Conservation (phyloP, 2,113 vertebrate genomes). For the Seriola aureovittata region DNA sequence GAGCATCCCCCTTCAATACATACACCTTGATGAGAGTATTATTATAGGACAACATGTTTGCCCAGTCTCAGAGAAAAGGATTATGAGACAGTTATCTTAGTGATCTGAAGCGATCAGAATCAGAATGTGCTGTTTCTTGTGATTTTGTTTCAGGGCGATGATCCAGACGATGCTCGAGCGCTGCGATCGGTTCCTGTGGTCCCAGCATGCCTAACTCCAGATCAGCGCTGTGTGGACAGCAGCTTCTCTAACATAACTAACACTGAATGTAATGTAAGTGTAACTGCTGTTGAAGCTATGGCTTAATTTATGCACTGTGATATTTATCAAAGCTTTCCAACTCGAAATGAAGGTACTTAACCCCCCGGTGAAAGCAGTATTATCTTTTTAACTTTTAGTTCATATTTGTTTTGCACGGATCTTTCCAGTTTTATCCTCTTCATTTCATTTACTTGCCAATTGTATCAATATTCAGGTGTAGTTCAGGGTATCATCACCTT, state of each 20-base stretch:
- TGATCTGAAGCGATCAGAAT: no score
- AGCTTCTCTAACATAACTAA: slow-evolving; percentile 3
- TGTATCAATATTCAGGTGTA: not conserved
- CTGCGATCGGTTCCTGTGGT: slow-evolving; percentile 97
- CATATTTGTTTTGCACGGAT: not conserved
- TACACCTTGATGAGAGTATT: no score
- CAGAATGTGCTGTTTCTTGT: not conserved
- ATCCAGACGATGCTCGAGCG: slow-evolving; percentile 97
- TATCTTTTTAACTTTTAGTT: slow-evolving; percentile 1
- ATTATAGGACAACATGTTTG: no score
- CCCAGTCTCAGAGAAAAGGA: no score
- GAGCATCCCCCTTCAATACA: no score
- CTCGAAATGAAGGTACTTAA: not conserved
- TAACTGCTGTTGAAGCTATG: slow-evolving; percentile 41
- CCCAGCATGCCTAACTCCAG: slow-evolving; percentile 90
- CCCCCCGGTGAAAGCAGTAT: slow-evolving; percentile 34
- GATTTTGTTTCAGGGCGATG: slow-evolving; percentile 86
- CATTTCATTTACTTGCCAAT: not conserved
- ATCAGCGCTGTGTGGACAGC: not conserved
- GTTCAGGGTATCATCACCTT: not conserved
- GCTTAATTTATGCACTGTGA: slow-evolving; percentile 51
- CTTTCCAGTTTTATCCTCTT: not conserved
- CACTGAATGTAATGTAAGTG: slow-evolving; percentile 24
- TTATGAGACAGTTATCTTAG: no score
- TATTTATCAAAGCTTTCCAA: slow-evolving; percentile 8